phyloP scores from a whole-genome alignment of 2,113 vertebrate species.

The Erythrolamprus reginae region DNA sequence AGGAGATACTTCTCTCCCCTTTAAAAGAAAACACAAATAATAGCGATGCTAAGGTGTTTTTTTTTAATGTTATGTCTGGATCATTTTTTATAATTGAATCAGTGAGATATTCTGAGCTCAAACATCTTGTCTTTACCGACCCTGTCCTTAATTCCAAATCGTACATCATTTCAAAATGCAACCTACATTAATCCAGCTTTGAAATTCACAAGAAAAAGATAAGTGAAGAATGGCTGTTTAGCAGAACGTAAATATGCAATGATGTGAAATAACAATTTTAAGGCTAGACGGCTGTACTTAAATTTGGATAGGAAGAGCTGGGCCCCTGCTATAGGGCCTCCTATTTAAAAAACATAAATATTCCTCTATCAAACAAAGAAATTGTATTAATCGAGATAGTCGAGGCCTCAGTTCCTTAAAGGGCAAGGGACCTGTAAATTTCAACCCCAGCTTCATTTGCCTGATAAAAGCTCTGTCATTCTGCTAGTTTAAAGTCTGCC shows the following conservation, averaged over 20 bases:
- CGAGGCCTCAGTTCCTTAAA: constrained; percentile 38
- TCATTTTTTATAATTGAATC: constrained; percentile 29
- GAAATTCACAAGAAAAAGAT: background rate
- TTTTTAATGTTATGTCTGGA: constrained; percentile 9
- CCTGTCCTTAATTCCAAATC: background rate
- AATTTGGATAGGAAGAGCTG: background rate
- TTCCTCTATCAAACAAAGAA: background rate
- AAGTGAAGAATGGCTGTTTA: background rate
- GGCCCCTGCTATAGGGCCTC: background rate
- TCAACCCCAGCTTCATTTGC: constrained; percentile 31
- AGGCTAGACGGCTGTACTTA: background rate
- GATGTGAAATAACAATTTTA: background rate
- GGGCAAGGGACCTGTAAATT: background rate
- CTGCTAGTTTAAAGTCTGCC: constrained; percentile 22
- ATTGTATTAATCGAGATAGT: background rate
- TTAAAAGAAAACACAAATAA: background rate
- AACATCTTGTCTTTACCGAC: constrained; percentile 9
- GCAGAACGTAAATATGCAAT: background rate
- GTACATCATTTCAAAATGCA: background rate
- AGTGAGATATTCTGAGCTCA: background rate
- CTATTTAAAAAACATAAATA: background rate
- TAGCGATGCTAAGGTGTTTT: background rate
- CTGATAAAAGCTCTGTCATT: background rate
- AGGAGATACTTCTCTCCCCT: background rate
- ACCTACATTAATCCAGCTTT: accelerated